A percentile compares a stretch with the other conserved stretches of the same genome.
These are phyloP conservation scores for Nemapogon koenigi DNA, from an alignment of 2,888 invertebrate species.

Conservation along the genomic window DNA sequence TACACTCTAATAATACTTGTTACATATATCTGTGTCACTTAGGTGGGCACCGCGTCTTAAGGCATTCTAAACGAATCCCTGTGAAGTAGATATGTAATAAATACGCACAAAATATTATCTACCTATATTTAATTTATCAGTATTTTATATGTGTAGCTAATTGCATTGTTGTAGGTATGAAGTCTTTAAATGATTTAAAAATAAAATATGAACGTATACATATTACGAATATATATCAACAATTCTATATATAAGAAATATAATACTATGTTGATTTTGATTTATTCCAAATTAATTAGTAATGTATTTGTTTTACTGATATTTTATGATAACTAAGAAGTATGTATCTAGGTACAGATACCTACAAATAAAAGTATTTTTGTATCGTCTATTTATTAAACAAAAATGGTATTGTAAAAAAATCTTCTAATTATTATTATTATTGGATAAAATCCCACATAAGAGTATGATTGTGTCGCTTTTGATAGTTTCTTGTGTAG, in stretches of 20 bases:
- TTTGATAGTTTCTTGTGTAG: constrained; percentile 42
- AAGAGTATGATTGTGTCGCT: constrained; percentile 24
- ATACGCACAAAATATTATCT: constrained; percentile 46
- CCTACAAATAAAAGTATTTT: neutral
- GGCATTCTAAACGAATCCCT: neutral
- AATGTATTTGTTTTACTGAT: neutral
- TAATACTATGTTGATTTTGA: neutral
- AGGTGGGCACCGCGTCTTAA: too few relatives aligned
- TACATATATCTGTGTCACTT: too few relatives aligned
- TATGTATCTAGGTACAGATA: neutral
- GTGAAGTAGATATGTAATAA: constrained; percentile 37
- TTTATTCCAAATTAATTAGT: constrained; percentile 1
- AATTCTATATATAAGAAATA: neutral
- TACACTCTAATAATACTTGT: too few relatives aligned
- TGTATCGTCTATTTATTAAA: neutral
- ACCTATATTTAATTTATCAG: constrained; percentile 18
- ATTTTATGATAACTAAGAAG: neutral
- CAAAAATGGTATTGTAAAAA: neutral
- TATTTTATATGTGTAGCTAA: constrained; percentile 13
- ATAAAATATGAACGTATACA: neutral
- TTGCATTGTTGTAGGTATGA: neutral
- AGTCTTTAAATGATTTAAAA: neutral
- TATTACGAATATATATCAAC: neutral
- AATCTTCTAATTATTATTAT: neutral
- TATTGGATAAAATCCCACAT: too few relatives aligned